These are phyloP conservation scores for Actinostola sp. DNA, from an alignment of 92 coral and sea anemone genomes.

Conservation along the genomic window DNA sequence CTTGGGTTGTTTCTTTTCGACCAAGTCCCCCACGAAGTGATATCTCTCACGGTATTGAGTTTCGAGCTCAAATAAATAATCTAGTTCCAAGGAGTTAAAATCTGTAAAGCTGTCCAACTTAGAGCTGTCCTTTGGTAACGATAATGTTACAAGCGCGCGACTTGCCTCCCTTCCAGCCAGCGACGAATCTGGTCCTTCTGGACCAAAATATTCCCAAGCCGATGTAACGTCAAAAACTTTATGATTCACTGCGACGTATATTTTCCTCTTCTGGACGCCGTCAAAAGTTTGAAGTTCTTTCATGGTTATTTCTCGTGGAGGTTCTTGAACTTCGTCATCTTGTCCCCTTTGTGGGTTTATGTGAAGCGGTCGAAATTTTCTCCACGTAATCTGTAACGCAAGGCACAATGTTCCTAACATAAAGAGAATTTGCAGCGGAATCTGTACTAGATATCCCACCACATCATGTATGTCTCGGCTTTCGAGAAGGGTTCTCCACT, in stretches of 20 bases:
- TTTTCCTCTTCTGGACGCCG: slow-evolving; percentile 57
- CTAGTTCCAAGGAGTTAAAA: slow-evolving; percentile 81
- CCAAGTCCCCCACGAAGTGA: slow-evolving; percentile 79
- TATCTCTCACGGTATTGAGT: slow-evolving; percentile 85
- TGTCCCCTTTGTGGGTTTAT: slow-evolving; percentile 10
- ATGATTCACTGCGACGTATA: slow-evolving; percentile 91
- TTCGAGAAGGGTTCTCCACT: slow-evolving; percentile 48
- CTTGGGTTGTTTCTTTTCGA: slow-evolving; percentile 74
- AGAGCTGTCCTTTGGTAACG: slow-evolving; percentile 34
- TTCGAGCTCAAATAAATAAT: slow-evolving; percentile 84
- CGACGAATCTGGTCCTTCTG: slow-evolving; percentile 69
- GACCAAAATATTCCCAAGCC: slow-evolving; percentile 71
- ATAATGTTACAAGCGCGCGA: slow-evolving; percentile 91
- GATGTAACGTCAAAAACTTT: slow-evolving; percentile 86
- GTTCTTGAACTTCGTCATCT: not conserved
- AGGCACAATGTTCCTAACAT: slow-evolving; percentile 68
- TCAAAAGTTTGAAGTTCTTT: slow-evolving; percentile 62
- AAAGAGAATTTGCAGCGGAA: slow-evolving; percentile 65
- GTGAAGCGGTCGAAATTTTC: slow-evolving; percentile 45
- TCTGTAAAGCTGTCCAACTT: slow-evolving; percentile 81
- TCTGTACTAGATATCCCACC: slow-evolving; percentile 60
- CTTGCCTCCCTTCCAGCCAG: slow-evolving; percentile 97
- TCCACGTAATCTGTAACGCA: slow-evolving; percentile 76
- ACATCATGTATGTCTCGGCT: slow-evolving; percentile 57
- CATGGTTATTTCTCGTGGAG: slow-evolving; percentile 56